phyloP scores from a whole-genome alignment of 2,113 vertebrate species.

The Jacana jacana region DNA sequence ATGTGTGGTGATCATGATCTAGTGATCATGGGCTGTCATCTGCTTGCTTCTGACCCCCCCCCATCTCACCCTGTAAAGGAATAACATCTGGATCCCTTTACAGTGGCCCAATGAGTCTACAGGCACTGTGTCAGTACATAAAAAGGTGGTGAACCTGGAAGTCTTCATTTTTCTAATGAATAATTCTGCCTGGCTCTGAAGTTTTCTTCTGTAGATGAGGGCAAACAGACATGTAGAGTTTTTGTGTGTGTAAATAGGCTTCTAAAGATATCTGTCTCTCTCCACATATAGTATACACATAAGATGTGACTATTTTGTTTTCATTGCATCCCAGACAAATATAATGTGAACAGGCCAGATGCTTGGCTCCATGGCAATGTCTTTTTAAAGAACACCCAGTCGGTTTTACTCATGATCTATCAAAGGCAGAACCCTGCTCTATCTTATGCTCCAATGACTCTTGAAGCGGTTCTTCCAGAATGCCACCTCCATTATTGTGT shows the following conservation, averaged over 20 bases:
- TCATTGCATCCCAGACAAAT: background rate
- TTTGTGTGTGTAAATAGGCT: background rate
- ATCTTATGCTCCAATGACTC: background rate
- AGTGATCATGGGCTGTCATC: background rate
- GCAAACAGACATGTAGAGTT: background rate
- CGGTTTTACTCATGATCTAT: background rate
- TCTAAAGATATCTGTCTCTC: background rate
- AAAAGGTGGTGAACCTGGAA: background rate
- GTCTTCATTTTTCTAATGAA: background rate
- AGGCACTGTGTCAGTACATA: accelerated
- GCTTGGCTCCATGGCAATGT: background rate
- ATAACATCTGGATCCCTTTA: background rate
- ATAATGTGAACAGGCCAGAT: background rate
- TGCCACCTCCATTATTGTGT: background rate
- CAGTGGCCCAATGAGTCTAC: background rate
- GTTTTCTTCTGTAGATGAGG: background rate
- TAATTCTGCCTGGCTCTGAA: background rate
- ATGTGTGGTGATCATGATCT: accelerated
- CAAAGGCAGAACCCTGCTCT: background rate
- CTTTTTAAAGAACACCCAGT: background rate
- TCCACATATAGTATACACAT: background rate
- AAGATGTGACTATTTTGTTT: background rate
- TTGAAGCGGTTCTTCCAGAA: background rate
- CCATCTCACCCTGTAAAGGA: background rate
- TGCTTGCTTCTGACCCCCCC: background rate